Conservation (phyloP, 2,113 vertebrate genomes). For the Chaetops frenatus region DNA sequence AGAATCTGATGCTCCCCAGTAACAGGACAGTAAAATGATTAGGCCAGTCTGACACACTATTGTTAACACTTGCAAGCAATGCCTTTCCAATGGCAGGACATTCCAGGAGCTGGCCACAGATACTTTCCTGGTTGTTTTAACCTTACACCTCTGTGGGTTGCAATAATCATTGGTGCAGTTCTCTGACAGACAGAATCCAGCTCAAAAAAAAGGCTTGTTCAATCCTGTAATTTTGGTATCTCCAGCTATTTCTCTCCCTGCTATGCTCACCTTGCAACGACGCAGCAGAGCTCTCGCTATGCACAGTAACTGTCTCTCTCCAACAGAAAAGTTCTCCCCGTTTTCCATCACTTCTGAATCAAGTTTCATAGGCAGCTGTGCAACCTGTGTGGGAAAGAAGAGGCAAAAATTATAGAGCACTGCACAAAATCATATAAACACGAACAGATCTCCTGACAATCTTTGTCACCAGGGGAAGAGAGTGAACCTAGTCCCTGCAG, state of each 20-base stretch:
- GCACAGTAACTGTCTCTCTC: constrained; percentile 88
- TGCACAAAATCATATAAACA: background rate
- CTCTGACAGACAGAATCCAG: background rate
- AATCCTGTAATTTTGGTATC: background rate
- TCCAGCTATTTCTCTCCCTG: background rate
- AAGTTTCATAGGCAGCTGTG: constrained; percentile 88
- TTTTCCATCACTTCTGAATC: constrained; percentile 93
- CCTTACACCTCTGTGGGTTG: background rate
- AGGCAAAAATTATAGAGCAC: background rate
- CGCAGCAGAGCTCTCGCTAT: constrained; percentile 86
- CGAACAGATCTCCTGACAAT: background rate
- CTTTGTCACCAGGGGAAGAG: background rate
- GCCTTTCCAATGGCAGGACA: background rate
- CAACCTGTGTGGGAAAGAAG: constrained; percentile 68
- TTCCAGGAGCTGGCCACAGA: background rate
- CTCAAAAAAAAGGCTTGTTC: background rate
- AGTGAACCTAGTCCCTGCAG: background rate
- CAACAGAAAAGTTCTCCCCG: constrained; percentile 91
- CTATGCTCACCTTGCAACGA: constrained; percentile 81
- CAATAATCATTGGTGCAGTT: background rate
- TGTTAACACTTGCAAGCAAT: background rate
- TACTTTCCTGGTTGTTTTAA: background rate
- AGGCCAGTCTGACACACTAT: background rate
- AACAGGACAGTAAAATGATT: background rate
- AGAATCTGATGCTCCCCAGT: background rate